phyloP scores from a whole-genome alignment of 2,797 vertebrate species.

The Anolis apletophallus region DNA sequence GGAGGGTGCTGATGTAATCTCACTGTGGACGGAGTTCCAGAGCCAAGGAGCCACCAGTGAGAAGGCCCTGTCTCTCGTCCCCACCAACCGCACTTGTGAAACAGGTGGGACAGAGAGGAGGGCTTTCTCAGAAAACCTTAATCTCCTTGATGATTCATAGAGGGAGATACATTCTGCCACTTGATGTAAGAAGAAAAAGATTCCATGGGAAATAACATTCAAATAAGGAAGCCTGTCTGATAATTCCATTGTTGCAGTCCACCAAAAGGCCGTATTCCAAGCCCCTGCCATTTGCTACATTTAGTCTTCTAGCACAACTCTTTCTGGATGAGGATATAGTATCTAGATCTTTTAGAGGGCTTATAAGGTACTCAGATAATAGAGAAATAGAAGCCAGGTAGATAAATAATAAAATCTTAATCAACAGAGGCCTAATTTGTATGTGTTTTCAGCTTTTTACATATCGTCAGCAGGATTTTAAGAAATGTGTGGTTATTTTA shows the following conservation, averaged over 20 bases:
- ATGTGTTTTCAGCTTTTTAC: accelerated
- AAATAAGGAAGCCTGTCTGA: not conserved
- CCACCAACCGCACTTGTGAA: too few relatives aligned
- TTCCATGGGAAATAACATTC: not conserved
- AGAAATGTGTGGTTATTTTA: accelerated
- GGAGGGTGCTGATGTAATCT: too few relatives aligned
- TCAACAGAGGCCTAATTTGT: not conserved
- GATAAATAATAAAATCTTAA: not conserved
- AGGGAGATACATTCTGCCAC: too few relatives aligned
- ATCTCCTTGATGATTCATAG: too few relatives aligned
- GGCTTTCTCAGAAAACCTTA: too few relatives aligned
- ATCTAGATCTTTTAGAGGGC: not conserved
- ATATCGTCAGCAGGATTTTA: not conserved
- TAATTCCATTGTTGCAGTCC: not conserved
- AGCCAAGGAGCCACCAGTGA: too few relatives aligned
- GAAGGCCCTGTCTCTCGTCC: too few relatives aligned
- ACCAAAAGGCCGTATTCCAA: not conserved
- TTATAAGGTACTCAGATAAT: not conserved
- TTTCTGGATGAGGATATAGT: not conserved
- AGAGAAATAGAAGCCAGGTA: not conserved
- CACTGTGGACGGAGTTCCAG: too few relatives aligned
- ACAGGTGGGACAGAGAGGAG: too few relatives aligned
- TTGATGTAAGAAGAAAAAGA: not conserved
- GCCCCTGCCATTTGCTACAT: not conserved
- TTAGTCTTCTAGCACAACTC: not conserved